Conservation (phyloP, 2,113 vertebrate genomes). For the Bufo gargarizans region DNA sequence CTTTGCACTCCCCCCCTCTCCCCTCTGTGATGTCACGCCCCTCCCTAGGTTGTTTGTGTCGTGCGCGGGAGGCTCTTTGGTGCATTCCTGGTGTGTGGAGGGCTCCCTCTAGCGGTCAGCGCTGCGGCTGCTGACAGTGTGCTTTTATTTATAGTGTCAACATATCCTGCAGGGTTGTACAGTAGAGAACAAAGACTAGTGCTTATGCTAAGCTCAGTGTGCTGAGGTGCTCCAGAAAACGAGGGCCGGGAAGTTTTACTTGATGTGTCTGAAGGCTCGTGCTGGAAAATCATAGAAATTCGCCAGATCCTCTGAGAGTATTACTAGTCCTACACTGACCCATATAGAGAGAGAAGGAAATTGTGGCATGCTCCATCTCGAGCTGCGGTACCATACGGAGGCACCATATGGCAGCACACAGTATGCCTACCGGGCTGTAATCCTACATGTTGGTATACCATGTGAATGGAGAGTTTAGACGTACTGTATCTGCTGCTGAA, state of each 20-base stretch:
- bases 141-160: slow-evolving; percentile 38
- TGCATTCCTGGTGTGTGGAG: background rate
- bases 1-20: background rate
- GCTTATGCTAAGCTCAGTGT: background rate
- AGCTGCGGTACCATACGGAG: no score
- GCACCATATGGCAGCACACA: no score
- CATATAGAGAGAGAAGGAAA: background rate
- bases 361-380: no score
- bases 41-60: slow-evolving; percentile 55
- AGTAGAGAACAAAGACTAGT: slow-evolving; percentile 27
- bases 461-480: no score
- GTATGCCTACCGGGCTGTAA: no score
- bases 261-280: background rate
- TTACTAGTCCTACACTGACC: background rate
- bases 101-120: slow-evolving; percentile 23
- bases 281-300: no score
- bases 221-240: background rate
- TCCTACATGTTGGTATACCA: no score
- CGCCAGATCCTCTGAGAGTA: no score
- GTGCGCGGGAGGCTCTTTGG: slow-evolving; percentile 44
- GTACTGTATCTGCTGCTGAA: no score
- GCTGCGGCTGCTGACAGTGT: slow-evolving; percentile 3
- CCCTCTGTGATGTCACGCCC: slow-evolving; percentile 22
- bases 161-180: slow-evolving; percentile 24
- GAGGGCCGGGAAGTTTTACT: background rate